Evolutionary conservation across 2,888 invertebrate species (phyloP).

Genomic region (Caenorhabditis drosophilae): DNA sequence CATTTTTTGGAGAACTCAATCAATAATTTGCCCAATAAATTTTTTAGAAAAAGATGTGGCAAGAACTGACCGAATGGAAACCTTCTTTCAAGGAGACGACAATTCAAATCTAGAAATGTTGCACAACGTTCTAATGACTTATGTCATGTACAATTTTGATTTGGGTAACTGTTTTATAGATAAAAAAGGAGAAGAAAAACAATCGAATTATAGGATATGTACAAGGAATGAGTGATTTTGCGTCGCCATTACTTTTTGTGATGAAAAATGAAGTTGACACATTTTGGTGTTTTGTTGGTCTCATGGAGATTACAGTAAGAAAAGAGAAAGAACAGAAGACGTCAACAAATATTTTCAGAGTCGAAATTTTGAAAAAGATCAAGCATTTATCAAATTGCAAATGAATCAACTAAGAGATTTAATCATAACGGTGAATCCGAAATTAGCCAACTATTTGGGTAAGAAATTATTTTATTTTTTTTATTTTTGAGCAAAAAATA

Average conservation of each 20-base stretch:
- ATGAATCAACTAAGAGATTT: conserved; percentile 83
- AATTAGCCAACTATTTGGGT: conserved; percentile 83
- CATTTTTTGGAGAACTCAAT: too few species aligned
- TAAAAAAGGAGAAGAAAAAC: neutral
- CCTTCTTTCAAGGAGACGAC: conserved; percentile 89
- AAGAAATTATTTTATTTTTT: conserved; percentile 29
- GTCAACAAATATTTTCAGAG: conserved; percentile 73
- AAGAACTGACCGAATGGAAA: conserved; percentile 87
- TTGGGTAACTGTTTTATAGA: conserved; percentile 74
- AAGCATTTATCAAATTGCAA: conserved; percentile 92
- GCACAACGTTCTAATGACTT: conserved; percentile 93
- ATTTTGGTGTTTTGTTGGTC: conserved; percentile 98
- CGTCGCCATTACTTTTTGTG: conserved; percentile 88
- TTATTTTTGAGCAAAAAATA: too few species aligned
- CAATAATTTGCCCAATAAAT: too few species aligned
- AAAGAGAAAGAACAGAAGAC: neutral
- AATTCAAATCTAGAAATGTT: conserved; percentile 85
- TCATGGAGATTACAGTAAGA: conserved; percentile 88
- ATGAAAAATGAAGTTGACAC: conserved; percentile 92
- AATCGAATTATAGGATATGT: conserved; percentile 73
- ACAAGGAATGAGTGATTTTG: conserved; percentile 95
- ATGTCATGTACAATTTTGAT: conserved; percentile 98
- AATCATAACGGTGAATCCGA: conserved; percentile 82
- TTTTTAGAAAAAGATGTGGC: conserved; percentile 90
- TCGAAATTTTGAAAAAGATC: conserved; percentile 93